Conservation (phyloP, 2,113 vertebrate genomes). For the Cariama cristata region DNA sequence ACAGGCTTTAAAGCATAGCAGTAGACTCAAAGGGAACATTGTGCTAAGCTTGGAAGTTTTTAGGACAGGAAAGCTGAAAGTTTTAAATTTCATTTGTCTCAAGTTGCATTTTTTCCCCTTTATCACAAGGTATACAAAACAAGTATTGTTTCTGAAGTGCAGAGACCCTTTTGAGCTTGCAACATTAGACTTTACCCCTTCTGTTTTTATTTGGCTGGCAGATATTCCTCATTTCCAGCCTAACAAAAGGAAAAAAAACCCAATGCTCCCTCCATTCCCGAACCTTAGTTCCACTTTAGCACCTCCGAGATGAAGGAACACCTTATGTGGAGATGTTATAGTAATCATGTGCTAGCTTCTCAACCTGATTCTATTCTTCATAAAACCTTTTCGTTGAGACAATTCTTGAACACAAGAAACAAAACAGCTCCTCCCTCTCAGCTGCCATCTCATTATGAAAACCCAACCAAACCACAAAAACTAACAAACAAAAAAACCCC, state of each 20-base stretch:
- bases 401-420: background rate
- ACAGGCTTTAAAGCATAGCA: background rate
- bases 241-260: background rate
- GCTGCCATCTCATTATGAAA: background rate
- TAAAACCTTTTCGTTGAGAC: background rate
- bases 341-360: background rate
- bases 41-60: background rate
- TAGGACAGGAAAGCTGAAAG: background rate
- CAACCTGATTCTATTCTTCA: background rate
- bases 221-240: background rate
- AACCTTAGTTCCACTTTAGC: background rate
- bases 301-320: background rate
- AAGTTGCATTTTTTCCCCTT: background rate
- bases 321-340: background rate
- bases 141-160: background rate
- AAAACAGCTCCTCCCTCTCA: background rate
- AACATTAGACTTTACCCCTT: background rate
- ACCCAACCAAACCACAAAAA: background rate
- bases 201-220: background rate
- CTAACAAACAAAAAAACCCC: background rate
- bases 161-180: background rate
- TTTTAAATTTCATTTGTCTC: background rate
- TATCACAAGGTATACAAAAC: background rate
- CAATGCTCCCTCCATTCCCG: accelerated
- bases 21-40: background rate